Percentiles rank a stretch among this genome's conserved stretches.
These are phyloP conservation scores for Leptura quadrifasciata DNA, from an alignment of 2,888 invertebrate genomes.

Conservation along the genomic window DNA sequence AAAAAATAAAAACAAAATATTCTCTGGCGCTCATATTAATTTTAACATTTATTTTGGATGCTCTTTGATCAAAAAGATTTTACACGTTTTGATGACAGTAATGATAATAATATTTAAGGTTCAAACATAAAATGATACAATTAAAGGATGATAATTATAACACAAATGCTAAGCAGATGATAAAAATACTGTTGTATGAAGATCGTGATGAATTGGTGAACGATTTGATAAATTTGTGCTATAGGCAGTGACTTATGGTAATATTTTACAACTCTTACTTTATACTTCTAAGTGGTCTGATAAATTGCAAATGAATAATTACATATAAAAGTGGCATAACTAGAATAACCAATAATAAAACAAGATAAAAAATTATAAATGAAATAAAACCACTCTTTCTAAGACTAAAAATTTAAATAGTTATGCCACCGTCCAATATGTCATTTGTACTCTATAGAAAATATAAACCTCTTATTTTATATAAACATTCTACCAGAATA, in stretches of 20 bases:
- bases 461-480: neutral
- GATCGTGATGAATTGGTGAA: neutral
- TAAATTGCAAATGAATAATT: constrained; percentile 12
- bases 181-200: neutral
- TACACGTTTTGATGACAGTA: neutral
- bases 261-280: constrained; percentile 23
- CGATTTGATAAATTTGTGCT: constrained; percentile 36
- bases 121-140: neutral
- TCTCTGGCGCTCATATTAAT: neutral
- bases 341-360: no score
- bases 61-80: no score
- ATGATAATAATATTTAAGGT: neutral
- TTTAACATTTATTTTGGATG: no score
- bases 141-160: neutral
- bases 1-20: neutral
- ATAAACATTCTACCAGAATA: neutral
- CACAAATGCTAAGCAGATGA: neutral
- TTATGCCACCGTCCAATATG: neutral
- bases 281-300: constrained; percentile 8
- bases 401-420: neutral
- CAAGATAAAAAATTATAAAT: no score
- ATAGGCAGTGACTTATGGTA: constrained; percentile 43
- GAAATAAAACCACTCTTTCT: no score
- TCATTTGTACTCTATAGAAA: neutral
- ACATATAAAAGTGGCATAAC: neutral